Conservation (phyloP, 2,888 invertebrate species). For the Eretmocerus hayati region DNA sequence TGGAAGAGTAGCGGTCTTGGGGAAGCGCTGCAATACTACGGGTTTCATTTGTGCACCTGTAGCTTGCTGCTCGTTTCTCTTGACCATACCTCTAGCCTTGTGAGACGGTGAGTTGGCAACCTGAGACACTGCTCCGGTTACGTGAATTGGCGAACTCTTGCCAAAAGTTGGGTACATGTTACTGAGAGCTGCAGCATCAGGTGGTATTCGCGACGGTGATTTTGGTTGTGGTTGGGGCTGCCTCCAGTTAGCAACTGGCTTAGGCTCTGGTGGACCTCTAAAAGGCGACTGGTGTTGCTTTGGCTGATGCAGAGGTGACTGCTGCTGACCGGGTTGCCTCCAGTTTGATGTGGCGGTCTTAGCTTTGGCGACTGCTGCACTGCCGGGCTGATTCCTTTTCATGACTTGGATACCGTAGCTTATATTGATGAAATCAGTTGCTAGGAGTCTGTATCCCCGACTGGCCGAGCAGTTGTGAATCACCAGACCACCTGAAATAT, state of each 20-base stretch:
- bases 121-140: neutral
- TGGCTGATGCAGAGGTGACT: neutral
- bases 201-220: slow-evolving; percentile 1
- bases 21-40: neutral
- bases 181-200: slow-evolving; percentile 14
- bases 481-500: slow-evolving; percentile 51
- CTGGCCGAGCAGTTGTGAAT: slow-evolving; percentile 47
- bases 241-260: neutral
- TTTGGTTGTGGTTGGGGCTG: slow-evolving; percentile 1
- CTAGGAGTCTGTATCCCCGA: slow-evolving; percentile 52
- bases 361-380: slow-evolving; percentile 2
- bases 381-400: slow-evolving; percentile 11
- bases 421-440: slow-evolving; percentile 56
- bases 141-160: slow-evolving; percentile 1
- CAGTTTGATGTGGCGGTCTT: neutral
- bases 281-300: neutral
- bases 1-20: neutral
- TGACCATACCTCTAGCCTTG: neutral
- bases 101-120: slow-evolving; percentile 1
- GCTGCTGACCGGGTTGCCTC: slow-evolving; percentile 5
- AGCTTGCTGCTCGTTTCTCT: neutral
- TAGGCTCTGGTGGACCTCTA: neutral
- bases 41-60: neutral
- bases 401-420: slow-evolving; percentile 51
- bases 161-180: slow-evolving; percentile 9